A percentile compares a stretch with the other conserved stretches of the same genome.
These are phyloP conservation scores for Boloria selene DNA, from an alignment of 2,888 invertebrate species.

Conservation along the genomic window DNA sequence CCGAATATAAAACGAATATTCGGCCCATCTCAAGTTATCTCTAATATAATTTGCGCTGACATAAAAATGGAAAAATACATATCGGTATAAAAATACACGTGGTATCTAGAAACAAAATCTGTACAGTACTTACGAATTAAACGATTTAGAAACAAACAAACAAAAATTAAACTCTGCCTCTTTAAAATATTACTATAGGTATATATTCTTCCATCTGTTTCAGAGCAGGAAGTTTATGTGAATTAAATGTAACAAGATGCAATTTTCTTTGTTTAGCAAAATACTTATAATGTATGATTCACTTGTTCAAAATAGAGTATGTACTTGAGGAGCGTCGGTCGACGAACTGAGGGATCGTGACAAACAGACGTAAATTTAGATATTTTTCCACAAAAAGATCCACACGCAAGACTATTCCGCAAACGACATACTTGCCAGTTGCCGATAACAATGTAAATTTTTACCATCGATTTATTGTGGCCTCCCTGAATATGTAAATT, in stretches of 20 bases:
- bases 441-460: conserved; percentile 2
- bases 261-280: conserved; percentile 36
- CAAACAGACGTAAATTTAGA: conserved; percentile 38
- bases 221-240: not conserved
- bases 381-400: conserved; percentile 33
- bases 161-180: too few species aligned
- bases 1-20: too few species aligned
- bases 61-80: too few species aligned
- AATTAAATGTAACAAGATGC: conserved; percentile 13
- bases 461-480: too few species aligned
- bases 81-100: too few species aligned
- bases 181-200: too few species aligned
- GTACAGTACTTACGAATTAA: too few species aligned
- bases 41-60: too few species aligned
- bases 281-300: conserved; percentile 41
- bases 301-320: conserved; percentile 44
- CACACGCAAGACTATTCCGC: conserved; percentile 37
- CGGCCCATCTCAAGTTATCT: too few species aligned
- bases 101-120: not conserved
- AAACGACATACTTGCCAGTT: conserved; percentile 18
- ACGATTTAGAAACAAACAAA: too few species aligned
- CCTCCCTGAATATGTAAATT: too few species aligned
- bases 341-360: conserved; percentile 44
- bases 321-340: conserved; percentile 39
- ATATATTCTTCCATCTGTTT: too few species aligned